Conservation (phyloP, 2,888 invertebrate genomes). For the Endotricha flammealis region DNA sequence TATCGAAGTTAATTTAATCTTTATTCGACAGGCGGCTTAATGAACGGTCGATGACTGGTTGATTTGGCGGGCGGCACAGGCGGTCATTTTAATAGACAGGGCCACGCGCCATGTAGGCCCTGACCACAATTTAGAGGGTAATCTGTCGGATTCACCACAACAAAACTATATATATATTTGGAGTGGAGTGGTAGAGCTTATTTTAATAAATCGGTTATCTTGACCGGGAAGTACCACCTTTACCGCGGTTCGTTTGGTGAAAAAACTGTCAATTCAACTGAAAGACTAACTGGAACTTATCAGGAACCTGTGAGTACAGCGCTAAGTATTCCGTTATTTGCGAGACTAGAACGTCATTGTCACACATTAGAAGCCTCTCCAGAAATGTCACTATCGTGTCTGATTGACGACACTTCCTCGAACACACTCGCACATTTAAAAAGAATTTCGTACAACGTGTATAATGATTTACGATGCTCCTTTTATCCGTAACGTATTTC, state of each 20-base stretch:
- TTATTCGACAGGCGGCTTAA: conserved; percentile 56
- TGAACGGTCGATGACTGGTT: conserved; percentile 63
- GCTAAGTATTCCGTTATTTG: conserved; percentile 1
- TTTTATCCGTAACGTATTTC: conserved; percentile 76
- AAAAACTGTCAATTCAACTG: too few relatives aligned
- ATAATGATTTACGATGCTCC: conserved; percentile 73
- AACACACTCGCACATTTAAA: conserved; percentile 63
- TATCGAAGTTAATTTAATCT: conserved; percentile 70
- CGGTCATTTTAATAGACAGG: conserved; percentile 14
- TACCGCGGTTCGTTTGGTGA: too few relatives aligned
- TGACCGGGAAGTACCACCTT: too few relatives aligned
- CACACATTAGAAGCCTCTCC: conserved; percentile 19
- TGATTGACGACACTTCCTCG: conserved; percentile 63
- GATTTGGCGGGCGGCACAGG: neutral
- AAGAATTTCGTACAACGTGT: conserved; percentile 53
- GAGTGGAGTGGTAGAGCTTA: too few relatives aligned
- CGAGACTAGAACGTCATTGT: conserved; percentile 15
- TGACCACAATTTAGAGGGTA: too few relatives aligned
- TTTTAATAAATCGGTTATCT: too few relatives aligned
- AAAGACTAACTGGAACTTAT: too few relatives aligned
- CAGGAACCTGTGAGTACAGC: too few relatives aligned
- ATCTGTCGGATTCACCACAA: too few relatives aligned
- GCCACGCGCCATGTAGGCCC: conserved; percentile 43
- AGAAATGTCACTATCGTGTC: conserved; percentile 45
- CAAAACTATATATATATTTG: too few relatives aligned